phyloP scores from a whole-genome alignment of 2,888 invertebrate species.

The Gastrophysa polygoni region DNA sequence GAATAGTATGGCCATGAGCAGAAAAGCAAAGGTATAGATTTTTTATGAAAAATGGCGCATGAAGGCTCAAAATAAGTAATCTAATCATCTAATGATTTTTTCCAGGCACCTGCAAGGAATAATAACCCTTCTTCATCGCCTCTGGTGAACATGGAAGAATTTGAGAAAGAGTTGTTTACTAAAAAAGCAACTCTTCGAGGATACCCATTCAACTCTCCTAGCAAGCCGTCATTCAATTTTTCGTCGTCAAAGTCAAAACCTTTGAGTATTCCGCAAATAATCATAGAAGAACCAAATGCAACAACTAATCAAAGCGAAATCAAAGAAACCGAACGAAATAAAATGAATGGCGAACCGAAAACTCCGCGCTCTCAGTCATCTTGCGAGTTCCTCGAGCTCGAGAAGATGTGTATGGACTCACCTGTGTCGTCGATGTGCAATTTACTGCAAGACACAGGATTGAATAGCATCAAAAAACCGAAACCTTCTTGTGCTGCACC shows the following conservation, averaged over 20 bases:
- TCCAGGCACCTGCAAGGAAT: constrained; percentile 11
- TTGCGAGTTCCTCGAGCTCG: constrained; percentile 18
- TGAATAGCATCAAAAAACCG: constrained; percentile 13
- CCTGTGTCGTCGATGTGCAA: constrained; percentile 25
- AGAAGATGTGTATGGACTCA: constrained; percentile 21
- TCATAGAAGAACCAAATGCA: constrained; percentile 9
- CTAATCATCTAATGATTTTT: neutral
- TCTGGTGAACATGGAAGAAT: constrained; percentile 24
- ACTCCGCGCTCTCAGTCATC: constrained; percentile 13
- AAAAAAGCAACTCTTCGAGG: constrained; percentile 18
- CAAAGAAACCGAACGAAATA: neutral
- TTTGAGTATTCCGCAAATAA: constrained; percentile 1
- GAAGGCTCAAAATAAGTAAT: neutral
- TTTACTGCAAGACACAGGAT: constrained; percentile 16
- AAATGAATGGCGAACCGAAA: constrained; percentile 1
- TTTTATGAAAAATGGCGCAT: neutral
- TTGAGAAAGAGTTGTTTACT: constrained; percentile 22
- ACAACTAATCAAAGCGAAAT: neutral
- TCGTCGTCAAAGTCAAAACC: constrained; percentile 1
- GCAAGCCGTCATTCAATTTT: constrained; percentile 18
- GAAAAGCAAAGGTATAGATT: constrained; percentile 1
- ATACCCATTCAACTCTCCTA: constrained; percentile 22
- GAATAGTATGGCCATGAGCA: neutral
- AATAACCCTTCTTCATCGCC: constrained; percentile 15
- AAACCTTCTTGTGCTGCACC: neutral